These are phyloP conservation scores for Drosophila tristis DNA, from an alignment of 1,140 invertebrate genomes.

Conservation along the genomic window DNA sequence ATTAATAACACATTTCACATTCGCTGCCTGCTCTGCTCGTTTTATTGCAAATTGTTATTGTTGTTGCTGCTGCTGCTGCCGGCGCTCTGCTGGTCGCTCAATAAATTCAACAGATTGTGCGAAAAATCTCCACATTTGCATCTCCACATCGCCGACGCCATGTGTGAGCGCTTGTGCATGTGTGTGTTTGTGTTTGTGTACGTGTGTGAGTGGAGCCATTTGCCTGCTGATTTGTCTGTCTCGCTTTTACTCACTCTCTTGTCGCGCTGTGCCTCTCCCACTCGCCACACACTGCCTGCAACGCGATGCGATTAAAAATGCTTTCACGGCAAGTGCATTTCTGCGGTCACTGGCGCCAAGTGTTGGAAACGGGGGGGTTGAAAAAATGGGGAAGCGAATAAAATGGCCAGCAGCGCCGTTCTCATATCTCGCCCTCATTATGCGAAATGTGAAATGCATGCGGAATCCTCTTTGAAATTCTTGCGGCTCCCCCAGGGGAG, in stretches of 20 bases:
- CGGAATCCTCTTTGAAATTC: conserved; percentile 31
- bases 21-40: conserved; percentile 20
- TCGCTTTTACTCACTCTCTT: conserved; percentile 6
- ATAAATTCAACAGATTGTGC: conserved; percentile 72
- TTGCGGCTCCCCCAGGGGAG: conserved; percentile 13
- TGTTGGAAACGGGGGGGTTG: conserved; percentile 3
- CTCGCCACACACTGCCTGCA: conserved; percentile 29
- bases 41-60: conserved; percentile 70
- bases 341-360: conserved; percentile 55
- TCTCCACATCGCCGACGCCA: conserved; percentile 27
- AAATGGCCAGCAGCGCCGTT: conserved; percentile 2
- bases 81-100: conserved; percentile 37
- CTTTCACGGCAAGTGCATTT: conserved; percentile 81
- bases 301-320: conserved; percentile 82
- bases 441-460: conserved; percentile 59
- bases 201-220: conserved; percentile 23
- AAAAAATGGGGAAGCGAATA: conserved; percentile 3
- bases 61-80: conserved; percentile 42
- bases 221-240: conserved; percentile 23
- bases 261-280: not conserved
- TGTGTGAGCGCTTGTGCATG: conserved; percentile 3
- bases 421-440: conserved; percentile 64
- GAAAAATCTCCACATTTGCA: conserved; percentile 73
- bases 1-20: conserved; percentile 77
- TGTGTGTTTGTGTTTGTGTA: conserved; percentile 3